Percentiles rank a stretch among this genome's conserved stretches.
Evolutionary conservation across 1,140 invertebrate species (phyloP).

Genomic region (Daktulosphaira vitifoliae): DNA sequence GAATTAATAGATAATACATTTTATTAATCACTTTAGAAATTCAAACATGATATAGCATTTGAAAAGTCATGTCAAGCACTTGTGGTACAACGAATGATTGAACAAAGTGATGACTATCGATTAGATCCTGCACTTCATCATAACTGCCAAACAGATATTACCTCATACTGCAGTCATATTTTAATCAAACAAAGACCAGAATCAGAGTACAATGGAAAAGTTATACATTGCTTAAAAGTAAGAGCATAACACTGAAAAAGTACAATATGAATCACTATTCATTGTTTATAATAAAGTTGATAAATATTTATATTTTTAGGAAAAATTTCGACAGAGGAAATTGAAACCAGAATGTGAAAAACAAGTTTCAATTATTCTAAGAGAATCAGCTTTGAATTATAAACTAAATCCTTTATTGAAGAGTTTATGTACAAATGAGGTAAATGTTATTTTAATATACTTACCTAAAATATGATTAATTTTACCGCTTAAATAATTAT

Average conservation of each 20-base stretch:
- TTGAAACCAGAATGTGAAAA: slow-evolving; percentile 66
- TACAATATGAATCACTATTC: too few relatives aligned
- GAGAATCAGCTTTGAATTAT: slow-evolving; percentile 79
- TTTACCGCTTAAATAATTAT: too few relatives aligned
- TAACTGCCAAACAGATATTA: slow-evolving; percentile 65
- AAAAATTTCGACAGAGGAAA: slow-evolving; percentile 64
- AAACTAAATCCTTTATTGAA: slow-evolving; percentile 73
- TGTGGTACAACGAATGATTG: slow-evolving; percentile 79
- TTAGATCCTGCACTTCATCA: slow-evolving; percentile 80
- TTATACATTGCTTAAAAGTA: slow-evolving; percentile 41
- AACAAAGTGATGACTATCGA: slow-evolving; percentile 84
- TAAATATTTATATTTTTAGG: too few relatives aligned
- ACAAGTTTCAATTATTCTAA: slow-evolving; percentile 69
- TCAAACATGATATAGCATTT: slow-evolving; percentile 70
- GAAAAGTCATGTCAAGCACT: slow-evolving; percentile 77
- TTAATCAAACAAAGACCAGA: slow-evolving; percentile 45
- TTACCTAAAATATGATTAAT: too few relatives aligned
- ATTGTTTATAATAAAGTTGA: too few relatives aligned
- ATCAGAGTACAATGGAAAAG: slow-evolving; percentile 55
- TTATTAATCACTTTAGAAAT: slow-evolving; percentile 30
- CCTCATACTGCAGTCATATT: slow-evolving; percentile 55
- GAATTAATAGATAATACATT: slow-evolving; percentile 18
- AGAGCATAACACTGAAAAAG: too few relatives aligned
- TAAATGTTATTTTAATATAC: slow-evolving; percentile 33
- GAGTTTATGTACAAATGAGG: slow-evolving; percentile 59